Evolutionary conservation across 2,797 vertebrate species (phyloP), one percentile per base, ranked within the genome.

Genomic region (Hipposideros larvatus): DNA sequence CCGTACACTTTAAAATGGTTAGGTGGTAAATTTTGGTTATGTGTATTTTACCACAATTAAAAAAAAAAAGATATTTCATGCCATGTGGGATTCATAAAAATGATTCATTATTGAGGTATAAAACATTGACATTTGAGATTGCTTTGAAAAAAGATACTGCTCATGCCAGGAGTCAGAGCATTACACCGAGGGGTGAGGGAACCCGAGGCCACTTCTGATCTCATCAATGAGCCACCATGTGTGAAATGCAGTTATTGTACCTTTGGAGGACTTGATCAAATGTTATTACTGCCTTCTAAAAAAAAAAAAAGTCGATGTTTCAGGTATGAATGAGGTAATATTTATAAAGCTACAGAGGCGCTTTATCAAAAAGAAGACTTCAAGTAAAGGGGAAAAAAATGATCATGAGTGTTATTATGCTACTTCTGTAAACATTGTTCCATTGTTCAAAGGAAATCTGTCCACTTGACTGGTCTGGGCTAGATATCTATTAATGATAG

Each of bases 401-500:
- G n/a, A 71, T 71, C n/a, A 41, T 71, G 84, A 41, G 4, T 57
- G 37, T 66, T 34, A 59, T 71, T 93, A 68, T 46, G 46, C 53
- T 84, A 73, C 28, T 94, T 89, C 91, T 86, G 21, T 87, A 87
- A 94, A 94, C 48, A 73, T 22, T 41, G 34, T 71, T 55, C 66
- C 21, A 46, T 7, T 93, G 24, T 80, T 85, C 57, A 84, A 79
- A 90, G 80, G 28, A 95, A 96, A 96, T 83, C 46, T 53, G 19
- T 91, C 55, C 78, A 34, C 41, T 41, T 88, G 88, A 85, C 80
- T 70, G 55, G 75, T 46, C 31, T 84, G 68, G 11, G 41, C 53
- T 88, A 80, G 51, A 66, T 80, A 68, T n/a, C 75, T 94, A 21
- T 83, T 91, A 79, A 80, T 43, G 87, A 78, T 51, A 95, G 74